Conservation (phyloP, 2,888 invertebrate genomes). For the Pterostichus madidus region DNA sequence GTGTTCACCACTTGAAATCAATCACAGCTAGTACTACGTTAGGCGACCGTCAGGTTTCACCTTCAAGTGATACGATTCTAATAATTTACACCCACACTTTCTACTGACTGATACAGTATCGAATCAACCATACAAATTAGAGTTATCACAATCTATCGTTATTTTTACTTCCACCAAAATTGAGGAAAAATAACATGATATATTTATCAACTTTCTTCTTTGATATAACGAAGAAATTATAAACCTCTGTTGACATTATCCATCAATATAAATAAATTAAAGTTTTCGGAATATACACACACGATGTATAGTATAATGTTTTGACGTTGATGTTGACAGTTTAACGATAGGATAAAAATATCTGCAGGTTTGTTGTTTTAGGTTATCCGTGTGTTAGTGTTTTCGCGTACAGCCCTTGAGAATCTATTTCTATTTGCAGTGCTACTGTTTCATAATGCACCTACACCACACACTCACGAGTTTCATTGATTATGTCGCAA, state of each 20-base stretch:
- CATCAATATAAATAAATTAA: conserved; percentile 15
- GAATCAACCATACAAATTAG: background rate
- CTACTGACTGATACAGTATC: background rate
- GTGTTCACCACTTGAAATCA: too few species aligned
- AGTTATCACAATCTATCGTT: background rate
- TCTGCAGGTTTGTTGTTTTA: conserved; percentile 34
- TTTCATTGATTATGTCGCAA: conserved; percentile 15
- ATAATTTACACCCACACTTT: background rate
- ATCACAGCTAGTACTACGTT: too few species aligned
- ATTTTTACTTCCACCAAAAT: background rate
- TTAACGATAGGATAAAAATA: conserved; percentile 26
- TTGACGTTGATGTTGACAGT: conserved; percentile 17
- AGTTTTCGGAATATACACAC: background rate
- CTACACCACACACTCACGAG: conserved; percentile 5
- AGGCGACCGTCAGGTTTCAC: too few species aligned
- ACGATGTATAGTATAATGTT: conserved; percentile 12
- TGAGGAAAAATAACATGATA: conserved; percentile 2
- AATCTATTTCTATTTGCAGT: conserved; percentile 25
- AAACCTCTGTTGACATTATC: background rate
- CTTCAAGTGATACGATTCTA: too few species aligned
- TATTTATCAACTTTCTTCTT: background rate
- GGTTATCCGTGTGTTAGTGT: background rate
- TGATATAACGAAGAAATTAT: conserved; percentile 8
- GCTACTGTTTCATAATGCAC: conserved; percentile 13
- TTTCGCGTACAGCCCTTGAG: conserved; percentile 33